A percentile compares a stretch with the other conserved stretches of the same genome.
Conservation (phyloP, 2,888 invertebrate species). For the Agrotis segetum region DNA sequence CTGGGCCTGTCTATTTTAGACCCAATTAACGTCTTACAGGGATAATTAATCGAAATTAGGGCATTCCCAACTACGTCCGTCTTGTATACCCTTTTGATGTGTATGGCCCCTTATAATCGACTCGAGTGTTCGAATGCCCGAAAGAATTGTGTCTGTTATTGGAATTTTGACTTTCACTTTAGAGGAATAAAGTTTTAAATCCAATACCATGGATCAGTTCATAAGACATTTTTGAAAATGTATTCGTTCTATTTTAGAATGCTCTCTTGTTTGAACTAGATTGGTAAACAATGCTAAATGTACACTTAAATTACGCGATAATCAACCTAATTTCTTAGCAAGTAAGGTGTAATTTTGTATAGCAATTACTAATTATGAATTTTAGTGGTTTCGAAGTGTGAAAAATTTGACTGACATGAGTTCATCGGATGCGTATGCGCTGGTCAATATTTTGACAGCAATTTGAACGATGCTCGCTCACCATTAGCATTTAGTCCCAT, state of each 20-base stretch:
- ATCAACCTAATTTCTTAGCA: background rate
- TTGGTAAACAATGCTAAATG: conserved; percentile 35
- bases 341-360: conserved; percentile 13
- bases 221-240: background rate
- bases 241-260: conserved; percentile 42
- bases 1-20: conserved; percentile 50
- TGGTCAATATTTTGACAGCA: conserved; percentile 40
- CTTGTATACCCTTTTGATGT: conserved; percentile 55
- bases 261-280: conserved; percentile 21
- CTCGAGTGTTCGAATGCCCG: background rate
- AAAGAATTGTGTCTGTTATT: background rate
- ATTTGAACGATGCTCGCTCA: background rate
- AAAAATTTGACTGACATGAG: conserved; percentile 42
- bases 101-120: conserved; percentile 20
- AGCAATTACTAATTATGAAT: conserved; percentile 9
- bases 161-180: background rate
- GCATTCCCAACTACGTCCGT: conserved; percentile 37
- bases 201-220: background rate
- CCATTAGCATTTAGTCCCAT: background rate
- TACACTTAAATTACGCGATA: background rate
- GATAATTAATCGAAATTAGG: conserved; percentile 61
- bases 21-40: conserved; percentile 45
- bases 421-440: conserved; percentile 26
- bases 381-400: conserved; percentile 48
- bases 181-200: background rate